Evolutionary conservation across 2,113 vertebrate genomes (phyloP).

Genomic region (Corythoichthys intestinalis): DNA sequence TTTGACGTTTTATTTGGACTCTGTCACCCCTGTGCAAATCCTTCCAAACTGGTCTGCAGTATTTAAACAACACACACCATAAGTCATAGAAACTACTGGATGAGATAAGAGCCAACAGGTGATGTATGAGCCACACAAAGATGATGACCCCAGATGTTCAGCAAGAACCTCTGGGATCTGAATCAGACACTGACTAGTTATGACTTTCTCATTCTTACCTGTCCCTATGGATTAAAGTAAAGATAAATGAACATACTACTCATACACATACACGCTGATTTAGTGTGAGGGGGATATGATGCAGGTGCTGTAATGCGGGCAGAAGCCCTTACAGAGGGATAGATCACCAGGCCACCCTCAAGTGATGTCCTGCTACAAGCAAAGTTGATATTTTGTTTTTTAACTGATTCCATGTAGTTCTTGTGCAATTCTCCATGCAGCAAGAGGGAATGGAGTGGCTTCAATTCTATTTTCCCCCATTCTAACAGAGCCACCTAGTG

Average conservation of each 20-base stretch:
- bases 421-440: not conserved
- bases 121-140: constrained; percentile 48
- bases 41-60: constrained; percentile 15
- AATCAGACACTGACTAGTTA: constrained; percentile 61
- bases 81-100: constrained; percentile 39
- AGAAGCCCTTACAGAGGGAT: constrained; percentile 12
- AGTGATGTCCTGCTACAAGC: not conserved
- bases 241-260: constrained; percentile 18
- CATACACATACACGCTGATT: constrained; percentile 22
- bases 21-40: constrained; percentile 4
- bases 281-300: constrained; percentile 39
- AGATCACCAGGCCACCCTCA: constrained; percentile 4
- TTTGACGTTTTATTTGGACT: not conserved
- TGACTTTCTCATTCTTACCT: constrained; percentile 48
- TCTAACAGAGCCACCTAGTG: constrained; percentile 57
- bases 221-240: constrained; percentile 32
- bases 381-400: not conserved
- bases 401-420: not conserved
- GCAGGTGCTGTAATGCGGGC: constrained; percentile 18
- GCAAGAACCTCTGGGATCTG: constrained; percentile 53
- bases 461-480: not conserved
- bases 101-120: constrained; percentile 44
- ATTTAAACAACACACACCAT: constrained; percentile 32
- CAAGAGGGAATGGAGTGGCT: not conserved
- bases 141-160: constrained; percentile 64